These are phyloP conservation scores for Thalassoma bifasciatum DNA, from an alignment of 2,113 vertebrate species.

Conservation along the genomic window DNA sequence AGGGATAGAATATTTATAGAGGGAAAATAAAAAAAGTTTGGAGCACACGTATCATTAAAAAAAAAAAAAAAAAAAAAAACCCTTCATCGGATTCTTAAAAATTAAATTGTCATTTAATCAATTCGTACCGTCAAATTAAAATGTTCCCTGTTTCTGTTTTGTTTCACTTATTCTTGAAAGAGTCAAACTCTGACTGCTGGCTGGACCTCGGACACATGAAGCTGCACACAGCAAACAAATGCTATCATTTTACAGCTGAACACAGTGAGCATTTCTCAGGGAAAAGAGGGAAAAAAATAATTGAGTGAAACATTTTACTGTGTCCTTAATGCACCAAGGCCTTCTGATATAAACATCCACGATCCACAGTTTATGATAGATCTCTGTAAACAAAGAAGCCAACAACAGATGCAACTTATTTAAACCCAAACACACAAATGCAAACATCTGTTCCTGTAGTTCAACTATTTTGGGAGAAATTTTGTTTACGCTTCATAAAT, in stretches of 20 bases:
- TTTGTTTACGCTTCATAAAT: conserved; percentile 9
- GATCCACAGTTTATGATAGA: conserved; percentile 62
- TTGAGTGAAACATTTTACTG: conserved; percentile 59
- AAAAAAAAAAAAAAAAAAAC: too few species aligned
- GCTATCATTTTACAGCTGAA: conserved; percentile 26
- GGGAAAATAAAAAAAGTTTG: too few species aligned
- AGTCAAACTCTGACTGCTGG: conserved; percentile 11
- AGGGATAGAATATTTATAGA: too few species aligned
- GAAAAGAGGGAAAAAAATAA: conserved; percentile 36
- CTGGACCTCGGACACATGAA: conserved; percentile 6
- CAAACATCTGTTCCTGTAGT: conserved; percentile 69
- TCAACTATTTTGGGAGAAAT: conserved; percentile 41
- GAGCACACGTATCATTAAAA: too few species aligned
- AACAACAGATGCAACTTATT: conserved; percentile 73
- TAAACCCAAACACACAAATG: conserved; percentile 56
- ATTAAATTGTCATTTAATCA: too few species aligned
- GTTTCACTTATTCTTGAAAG: conserved; percentile 15
- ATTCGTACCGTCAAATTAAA: conserved; percentile 15
- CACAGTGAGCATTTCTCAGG: not conserved
- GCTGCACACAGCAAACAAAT: conserved; percentile 27
- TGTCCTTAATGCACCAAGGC: conserved; percentile 58
- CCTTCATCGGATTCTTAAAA: too few species aligned
- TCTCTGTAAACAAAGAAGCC: conserved; percentile 65
- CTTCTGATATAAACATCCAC: conserved; percentile 69
- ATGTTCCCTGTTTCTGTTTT: conserved; percentile 24